A percentile compares a stretch with the other conserved stretches of the same genome.
phyloP scores from a whole-genome alignment of 30 jellyfish, hydroid and myxozoan species.

The Cassiopea andromeda region DNA sequence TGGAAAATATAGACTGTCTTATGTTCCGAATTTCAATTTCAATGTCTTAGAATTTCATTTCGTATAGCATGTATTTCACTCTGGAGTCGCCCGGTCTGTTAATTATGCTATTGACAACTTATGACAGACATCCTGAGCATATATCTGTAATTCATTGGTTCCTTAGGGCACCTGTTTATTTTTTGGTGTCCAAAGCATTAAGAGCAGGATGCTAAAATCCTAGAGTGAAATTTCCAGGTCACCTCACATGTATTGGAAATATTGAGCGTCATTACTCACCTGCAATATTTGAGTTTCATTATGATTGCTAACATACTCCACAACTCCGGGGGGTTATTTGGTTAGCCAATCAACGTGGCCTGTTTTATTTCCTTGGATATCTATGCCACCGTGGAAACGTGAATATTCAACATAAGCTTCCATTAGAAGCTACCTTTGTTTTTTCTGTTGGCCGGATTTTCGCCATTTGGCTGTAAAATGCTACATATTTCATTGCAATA shows the following conservation, averaged over 20 bases:
- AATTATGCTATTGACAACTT: too few relatives aligned
- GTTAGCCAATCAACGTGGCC: neutral
- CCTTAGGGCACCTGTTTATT: too few relatives aligned
- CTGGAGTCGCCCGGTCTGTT: too few relatives aligned
- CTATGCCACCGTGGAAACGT: neutral
- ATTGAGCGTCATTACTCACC: neutral
- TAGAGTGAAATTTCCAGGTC: neutral
- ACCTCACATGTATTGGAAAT: neutral
- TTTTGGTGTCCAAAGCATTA: too few relatives aligned
- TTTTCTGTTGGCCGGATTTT: neutral
- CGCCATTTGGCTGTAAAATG: neutral
- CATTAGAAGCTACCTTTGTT: neutral
- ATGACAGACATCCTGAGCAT: too few relatives aligned
- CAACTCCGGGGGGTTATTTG: neutral
- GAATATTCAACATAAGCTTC: neutral
- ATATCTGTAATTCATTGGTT: too few relatives aligned
- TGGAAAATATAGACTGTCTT: too few relatives aligned
- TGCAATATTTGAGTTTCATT: neutral
- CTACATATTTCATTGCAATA: neutral
- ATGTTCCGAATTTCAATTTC: too few relatives aligned
- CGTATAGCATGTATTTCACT: too few relatives aligned
- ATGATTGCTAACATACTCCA: neutral
- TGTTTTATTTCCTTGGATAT: neutral
- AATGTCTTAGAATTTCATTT: too few relatives aligned
- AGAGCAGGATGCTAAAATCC: neutral